Evolutionary conservation across 2,797 vertebrate species (phyloP), one percentile per base, ranked within the genome.

Genomic region (Cuculus canorus): DNA sequence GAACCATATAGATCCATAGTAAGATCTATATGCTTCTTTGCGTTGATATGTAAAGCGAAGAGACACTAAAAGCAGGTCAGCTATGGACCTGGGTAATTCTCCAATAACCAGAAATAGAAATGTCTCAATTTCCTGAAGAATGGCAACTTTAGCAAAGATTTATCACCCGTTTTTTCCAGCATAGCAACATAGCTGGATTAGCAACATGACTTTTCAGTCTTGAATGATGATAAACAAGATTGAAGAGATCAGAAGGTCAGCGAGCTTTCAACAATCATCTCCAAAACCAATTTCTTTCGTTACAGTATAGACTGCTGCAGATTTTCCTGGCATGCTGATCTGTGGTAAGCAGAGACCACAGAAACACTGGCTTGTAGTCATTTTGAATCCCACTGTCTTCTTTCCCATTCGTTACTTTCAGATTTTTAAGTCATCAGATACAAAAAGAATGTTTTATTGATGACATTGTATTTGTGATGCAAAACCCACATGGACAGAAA

Each of bases 161-260:
- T 75, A 72, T 96, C 69, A 33, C n/a, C 35, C 81, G 48, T 43
- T 94, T 94, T 95, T 96, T 95, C 93, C 87, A 95, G 86, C 85
- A 88, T 80, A 96, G 86, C 89, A 92, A 89, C 84, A 33, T 17
- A 92, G 66, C 52, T 68, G 82, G 66, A 43, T 86, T 93, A 96
- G 86, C 77, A 95, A 88, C 65, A 23, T 79, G 71, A 72, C 83
- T 89, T 91, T 72, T 69, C 41, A 81, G 91, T 80, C 70, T 71
- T 47, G 37, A 77, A 54, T 90, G 33, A n/a, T 83, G 86, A 69
- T 83, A 92, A 95, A 92, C 71, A 93, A 92, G 61, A 92, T 53
- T 57, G 48, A 91, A 88, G 80, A 90, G 86, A 89, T 88, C 88
- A 54, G 75, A 64, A 90, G 53, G 86, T 94, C 86, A 95, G 45